Conservation (phyloP, 2,113 vertebrate species). For the Phyllostomus hastatus region DNA sequence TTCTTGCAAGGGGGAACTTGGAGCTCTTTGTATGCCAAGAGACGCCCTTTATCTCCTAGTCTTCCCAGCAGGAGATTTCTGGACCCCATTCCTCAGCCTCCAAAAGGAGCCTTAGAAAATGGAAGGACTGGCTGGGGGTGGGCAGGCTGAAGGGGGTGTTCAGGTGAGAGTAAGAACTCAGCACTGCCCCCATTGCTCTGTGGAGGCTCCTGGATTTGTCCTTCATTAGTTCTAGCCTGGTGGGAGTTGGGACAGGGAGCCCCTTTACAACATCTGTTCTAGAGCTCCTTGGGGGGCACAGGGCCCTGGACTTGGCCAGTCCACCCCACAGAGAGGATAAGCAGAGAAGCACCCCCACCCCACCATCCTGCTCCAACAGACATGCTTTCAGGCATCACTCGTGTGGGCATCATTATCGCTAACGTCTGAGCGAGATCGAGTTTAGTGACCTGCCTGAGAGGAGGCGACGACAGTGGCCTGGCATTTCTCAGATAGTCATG, state of each 20-base stretch:
- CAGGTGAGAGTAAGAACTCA: background rate
- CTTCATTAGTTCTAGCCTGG: background rate
- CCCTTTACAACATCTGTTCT: background rate
- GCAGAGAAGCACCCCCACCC: background rate
- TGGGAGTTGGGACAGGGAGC: background rate
- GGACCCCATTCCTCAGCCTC: background rate
- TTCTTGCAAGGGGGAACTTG: accelerated
- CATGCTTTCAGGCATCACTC: background rate
- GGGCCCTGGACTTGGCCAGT: background rate
- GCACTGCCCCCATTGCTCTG: accelerated
- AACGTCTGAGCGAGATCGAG: background rate
- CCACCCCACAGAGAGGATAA: background rate
- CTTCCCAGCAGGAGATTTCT: background rate
- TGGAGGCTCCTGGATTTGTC: background rate
- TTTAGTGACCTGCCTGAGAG: background rate
- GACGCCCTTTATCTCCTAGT: accelerated
- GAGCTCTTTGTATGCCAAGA: background rate
- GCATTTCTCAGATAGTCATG: background rate
- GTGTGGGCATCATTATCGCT: accelerated
- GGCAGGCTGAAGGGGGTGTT: accelerated
- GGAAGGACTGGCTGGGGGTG: background rate
- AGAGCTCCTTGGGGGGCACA: no score
- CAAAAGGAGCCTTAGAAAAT: background rate
- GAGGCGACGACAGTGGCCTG: background rate
- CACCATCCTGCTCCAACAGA: background rate